Evolutionary conservation across 2,888 invertebrate species (phyloP), one percentile per base, ranked within the genome.

Genomic region (Lepeophtheirus nordmannii): DNA sequence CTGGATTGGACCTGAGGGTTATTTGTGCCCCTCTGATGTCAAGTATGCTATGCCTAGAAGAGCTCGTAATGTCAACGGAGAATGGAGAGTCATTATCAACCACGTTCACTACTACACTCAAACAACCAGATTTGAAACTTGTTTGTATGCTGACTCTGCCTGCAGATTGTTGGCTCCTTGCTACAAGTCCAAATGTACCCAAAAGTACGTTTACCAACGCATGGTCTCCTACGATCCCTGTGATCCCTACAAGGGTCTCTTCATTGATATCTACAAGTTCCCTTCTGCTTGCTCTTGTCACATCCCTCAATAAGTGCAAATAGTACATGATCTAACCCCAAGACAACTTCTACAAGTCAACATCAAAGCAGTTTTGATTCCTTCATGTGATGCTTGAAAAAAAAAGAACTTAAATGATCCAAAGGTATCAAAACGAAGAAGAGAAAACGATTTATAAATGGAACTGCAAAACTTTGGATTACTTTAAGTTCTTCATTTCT

Each of bases 271-370:
- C 30, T 74, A 72, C 70, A 70, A 70, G 37, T 68, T 74, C 37
- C 74, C 74, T 7, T 72, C 72, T 8, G 72, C 71, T 12, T 74
- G 73, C 67, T 70, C 72, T n/a, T 74, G 73, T 67, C 72, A 72
- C 67, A 65, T 73, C 56, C 68, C 69, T 14, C 61, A 61, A 39
- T 46, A 46, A 46, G 17, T 46, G n/a, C 53, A 14, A 14, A 46
- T 46, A 14, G n/a, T 3, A 5, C 8, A 46, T n/a, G 17, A 14
- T n/a, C 5, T 46, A 14, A 14, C 53, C 53, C 17, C 53, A 46
- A 46, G 8, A 46, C 14, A 46, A 14, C 53, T 8, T 46, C 53
- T 14, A 3, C 5, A 5, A 14, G 3, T 17, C 17, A 17, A 46
- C 53, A n/a, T 14, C 8, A 2, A 30, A 30, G 7, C 30, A 30